These are phyloP conservation scores for Taenaris catops DNA, from an alignment of 2,888 invertebrate genomes.

Conservation along the genomic window DNA sequence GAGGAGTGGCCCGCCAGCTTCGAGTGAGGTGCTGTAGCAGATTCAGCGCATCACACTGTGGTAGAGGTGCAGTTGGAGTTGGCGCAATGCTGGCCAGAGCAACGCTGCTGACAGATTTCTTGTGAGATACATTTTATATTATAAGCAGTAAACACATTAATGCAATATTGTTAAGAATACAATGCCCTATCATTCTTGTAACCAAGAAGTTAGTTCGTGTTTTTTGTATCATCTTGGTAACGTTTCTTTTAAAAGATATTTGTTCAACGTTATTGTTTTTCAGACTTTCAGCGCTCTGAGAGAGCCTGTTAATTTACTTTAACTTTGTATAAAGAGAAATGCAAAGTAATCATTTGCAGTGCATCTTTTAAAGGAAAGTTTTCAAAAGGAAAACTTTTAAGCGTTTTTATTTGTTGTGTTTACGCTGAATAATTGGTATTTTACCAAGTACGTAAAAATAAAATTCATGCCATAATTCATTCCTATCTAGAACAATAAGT, in stretches of 20 bases:
- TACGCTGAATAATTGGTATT: conserved; percentile 3
- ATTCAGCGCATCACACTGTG: too few relatives aligned
- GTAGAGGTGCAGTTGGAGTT: too few relatives aligned
- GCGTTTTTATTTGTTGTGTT: conserved; percentile 7
- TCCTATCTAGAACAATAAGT: too few relatives aligned
- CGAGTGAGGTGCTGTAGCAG: too few relatives aligned
- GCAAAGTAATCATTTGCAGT: conserved; percentile 20
- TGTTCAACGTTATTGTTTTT: conserved; percentile 19
- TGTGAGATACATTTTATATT: too few relatives aligned
- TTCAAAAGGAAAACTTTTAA: conserved; percentile 6
- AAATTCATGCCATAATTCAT: too few relatives aligned
- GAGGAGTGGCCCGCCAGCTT: too few relatives aligned
- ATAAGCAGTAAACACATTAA: too few relatives aligned
- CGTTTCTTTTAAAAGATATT: conserved; percentile 15
- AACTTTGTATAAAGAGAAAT: conserved; percentile 19
- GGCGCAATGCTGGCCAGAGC: too few relatives aligned
- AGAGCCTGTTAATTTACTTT: conserved; percentile 18
- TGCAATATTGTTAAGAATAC: too few relatives aligned
- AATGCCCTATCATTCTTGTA: conserved; percentile 20
- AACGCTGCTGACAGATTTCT: too few relatives aligned
- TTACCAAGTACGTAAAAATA: not conserved
- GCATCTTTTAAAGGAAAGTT: conserved; percentile 13
- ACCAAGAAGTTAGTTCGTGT: conserved; percentile 20
- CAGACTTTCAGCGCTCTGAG: conserved; percentile 14
- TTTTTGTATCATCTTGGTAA: conserved; percentile 14